Evolutionary conservation across 2,113 vertebrate genomes (phyloP).

Genomic region (Cacatua alba): DNA sequence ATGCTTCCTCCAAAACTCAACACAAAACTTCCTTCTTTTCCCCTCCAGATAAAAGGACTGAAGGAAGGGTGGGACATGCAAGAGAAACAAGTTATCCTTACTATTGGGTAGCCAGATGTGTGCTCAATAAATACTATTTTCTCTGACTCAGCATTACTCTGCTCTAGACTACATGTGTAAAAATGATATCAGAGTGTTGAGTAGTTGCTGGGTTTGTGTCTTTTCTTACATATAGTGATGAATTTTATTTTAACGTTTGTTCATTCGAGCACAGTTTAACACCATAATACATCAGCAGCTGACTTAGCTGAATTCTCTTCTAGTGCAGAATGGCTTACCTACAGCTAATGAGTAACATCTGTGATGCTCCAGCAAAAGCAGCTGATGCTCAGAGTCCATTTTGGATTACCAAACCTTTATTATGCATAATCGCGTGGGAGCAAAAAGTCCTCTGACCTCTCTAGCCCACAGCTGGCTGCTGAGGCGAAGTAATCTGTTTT

Average conservation of each 20-base stretch:
- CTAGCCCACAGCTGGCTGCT: neutral
- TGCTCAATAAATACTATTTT: fast-evolving
- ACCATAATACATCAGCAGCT: fast-evolving
- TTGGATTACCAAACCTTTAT: neutral
- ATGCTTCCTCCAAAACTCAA: neutral
- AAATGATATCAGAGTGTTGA: neutral
- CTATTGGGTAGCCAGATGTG: neutral
- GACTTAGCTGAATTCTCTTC: neutral
- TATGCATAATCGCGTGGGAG: neutral
- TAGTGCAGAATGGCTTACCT: neutral
- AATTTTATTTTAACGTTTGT: neutral
- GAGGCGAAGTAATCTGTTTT: neutral
- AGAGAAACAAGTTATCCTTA: neutral
- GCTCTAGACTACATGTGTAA: neutral
- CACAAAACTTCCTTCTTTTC: fast-evolving
- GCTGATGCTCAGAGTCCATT: neutral
- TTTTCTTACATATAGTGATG: neutral
- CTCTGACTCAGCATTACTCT: neutral
- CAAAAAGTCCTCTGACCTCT: neutral
- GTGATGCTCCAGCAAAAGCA: neutral
- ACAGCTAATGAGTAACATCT: neutral
- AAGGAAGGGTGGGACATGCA: neutral
- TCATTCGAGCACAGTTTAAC: neutral
- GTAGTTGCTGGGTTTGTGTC: neutral
- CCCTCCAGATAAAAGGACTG: too few relatives aligned